phyloP scores from a whole-genome alignment of 2,888 invertebrate genomes.

The Calephelis perditalis region DNA sequence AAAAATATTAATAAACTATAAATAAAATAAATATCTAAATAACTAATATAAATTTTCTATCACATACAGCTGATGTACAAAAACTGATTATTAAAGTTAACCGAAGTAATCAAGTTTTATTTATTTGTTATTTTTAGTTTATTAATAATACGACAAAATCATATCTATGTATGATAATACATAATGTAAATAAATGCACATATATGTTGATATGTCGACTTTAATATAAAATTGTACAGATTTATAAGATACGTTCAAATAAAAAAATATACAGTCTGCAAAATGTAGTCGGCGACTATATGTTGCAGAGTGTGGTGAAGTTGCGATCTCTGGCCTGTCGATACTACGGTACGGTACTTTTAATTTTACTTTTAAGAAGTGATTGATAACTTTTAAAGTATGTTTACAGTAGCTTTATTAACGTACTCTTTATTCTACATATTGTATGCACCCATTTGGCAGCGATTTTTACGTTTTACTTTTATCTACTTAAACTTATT shows the following conservation, averaged over 20 bases:
- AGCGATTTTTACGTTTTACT: constrained; percentile 1
- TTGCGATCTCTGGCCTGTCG: constrained; percentile 2
- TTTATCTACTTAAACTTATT: constrained; percentile 8
- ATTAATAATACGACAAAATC: constrained; percentile 5
- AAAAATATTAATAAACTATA: constrained; percentile 8
- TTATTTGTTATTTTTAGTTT: constrained; percentile 7
- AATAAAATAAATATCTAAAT: neutral
- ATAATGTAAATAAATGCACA: constrained; percentile 9
- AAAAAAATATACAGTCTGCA: neutral
- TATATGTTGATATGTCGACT: constrained; percentile 11
- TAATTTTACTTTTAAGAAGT: constrained; percentile 10
- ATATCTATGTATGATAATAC: neutral
- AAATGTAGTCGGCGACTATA: no score
- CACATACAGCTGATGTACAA: no score
- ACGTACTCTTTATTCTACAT: neutral
- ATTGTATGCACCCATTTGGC: neutral
- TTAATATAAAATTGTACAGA: constrained; percentile 12
- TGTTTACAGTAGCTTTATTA: constrained; percentile 8
- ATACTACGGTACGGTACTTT: neutral
- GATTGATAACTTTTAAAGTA: constrained; percentile 1
- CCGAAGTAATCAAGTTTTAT: neutral
- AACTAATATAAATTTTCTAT: neutral
- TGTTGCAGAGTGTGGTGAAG: neutral
- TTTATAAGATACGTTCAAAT: constrained; percentile 7
- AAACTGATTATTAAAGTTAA: neutral